These are phyloP conservation scores for Cerastis leucographa DNA, from an alignment of 2,888 invertebrate species.

Conservation along the genomic window DNA sequence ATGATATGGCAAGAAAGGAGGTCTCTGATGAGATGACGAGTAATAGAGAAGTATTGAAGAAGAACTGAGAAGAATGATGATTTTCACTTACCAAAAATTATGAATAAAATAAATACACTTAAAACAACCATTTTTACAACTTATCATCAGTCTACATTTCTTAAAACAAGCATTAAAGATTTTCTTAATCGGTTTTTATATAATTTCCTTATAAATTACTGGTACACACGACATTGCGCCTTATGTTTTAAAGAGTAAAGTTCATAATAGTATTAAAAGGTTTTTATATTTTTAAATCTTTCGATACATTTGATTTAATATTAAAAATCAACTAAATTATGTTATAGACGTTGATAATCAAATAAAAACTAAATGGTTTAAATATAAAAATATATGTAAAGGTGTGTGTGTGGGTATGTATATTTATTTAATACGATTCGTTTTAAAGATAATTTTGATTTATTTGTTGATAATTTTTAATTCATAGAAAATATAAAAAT, in stretches of 20 bases:
- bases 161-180: slow-evolving; percentile 11
- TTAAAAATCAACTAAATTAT: slow-evolving; percentile 38
- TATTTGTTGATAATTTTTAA: background rate
- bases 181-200: slow-evolving; percentile 39
- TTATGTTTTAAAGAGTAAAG: accelerated
- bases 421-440: slow-evolving; percentile 10
- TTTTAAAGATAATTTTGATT: background rate
- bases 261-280: background rate
- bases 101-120: slow-evolving; percentile 33
- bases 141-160: background rate
- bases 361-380: slow-evolving; percentile 23
- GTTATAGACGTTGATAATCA: slow-evolving; percentile 25
- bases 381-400: background rate
- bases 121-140: slow-evolving; percentile 39
- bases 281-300: slow-evolving; percentile 7
- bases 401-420: background rate
- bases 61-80: background rate
- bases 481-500: too few species aligned
- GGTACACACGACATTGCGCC: background rate
- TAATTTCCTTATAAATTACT: background rate
- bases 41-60: background rate
- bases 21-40: too few species aligned
- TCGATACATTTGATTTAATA: slow-evolving; percentile 45
- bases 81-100: slow-evolving; percentile 51
- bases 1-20: too few species aligned